phyloP scores from a whole-genome alignment of 2,113 vertebrate genomes.

The Ammodytes dubius region DNA sequence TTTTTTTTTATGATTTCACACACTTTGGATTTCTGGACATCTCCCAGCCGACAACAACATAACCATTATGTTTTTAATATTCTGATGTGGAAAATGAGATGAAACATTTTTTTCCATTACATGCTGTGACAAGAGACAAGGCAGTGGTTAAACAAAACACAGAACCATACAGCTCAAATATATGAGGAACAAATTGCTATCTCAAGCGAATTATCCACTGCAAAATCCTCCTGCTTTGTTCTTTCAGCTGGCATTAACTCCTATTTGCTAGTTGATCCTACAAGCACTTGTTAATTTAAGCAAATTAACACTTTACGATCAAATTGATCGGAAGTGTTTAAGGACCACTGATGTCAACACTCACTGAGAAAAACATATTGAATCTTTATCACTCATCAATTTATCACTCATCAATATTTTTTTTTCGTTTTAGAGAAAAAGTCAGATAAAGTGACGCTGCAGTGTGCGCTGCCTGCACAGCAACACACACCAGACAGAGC shows the following conservation, averaged over 20 bases:
- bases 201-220: slow-evolving; percentile 17
- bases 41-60: slow-evolving; percentile 59
- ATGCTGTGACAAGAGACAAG: slow-evolving; percentile 38
- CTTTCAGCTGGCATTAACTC: slow-evolving; percentile 40
- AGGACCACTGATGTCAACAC: neutral
- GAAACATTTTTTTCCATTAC: slow-evolving; percentile 68
- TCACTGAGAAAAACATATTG: neutral
- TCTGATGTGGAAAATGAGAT: slow-evolving; percentile 65
- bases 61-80: slow-evolving; percentile 69
- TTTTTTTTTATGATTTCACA: slow-evolving; percentile 49
- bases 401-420: neutral
- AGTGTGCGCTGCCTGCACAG: too few relatives aligned
- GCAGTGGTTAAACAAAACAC: slow-evolving; percentile 60
- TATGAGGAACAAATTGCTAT: slow-evolving; percentile 37
- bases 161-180: slow-evolving; percentile 30
- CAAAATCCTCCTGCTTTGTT: slow-evolving; percentile 27
- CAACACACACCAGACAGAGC: too few relatives aligned
- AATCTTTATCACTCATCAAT: neutral
- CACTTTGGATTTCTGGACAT: slow-evolving; percentile 62
- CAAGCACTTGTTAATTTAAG: slow-evolving; percentile 59
- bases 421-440: too few relatives aligned
- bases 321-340: slow-evolving; percentile 19
- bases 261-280: slow-evolving; percentile 67
- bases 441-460: too few relatives aligned
- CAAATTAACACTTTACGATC: slow-evolving; percentile 47